These are phyloP conservation scores for Oreochromis aureus DNA, from an alignment of 2,113 vertebrate genomes.

Conservation along the genomic window DNA sequence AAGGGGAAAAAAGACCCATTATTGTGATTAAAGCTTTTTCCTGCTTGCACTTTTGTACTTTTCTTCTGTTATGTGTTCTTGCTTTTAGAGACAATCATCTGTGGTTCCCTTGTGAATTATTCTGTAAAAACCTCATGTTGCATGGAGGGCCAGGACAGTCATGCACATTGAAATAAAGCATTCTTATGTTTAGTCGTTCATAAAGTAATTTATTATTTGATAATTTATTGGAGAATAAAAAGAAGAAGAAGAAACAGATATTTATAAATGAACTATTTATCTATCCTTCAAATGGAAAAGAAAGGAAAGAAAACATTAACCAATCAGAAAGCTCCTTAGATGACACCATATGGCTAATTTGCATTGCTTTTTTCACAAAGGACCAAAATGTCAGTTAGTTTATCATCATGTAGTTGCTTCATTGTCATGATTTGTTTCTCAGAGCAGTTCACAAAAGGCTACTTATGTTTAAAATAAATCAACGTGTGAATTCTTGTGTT, in stretches of 20 bases:
- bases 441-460: neutral
- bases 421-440: neutral
- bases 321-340: neutral
- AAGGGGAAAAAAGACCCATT: neutral
- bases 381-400: neutral
- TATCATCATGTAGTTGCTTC: neutral
- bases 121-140: neutral
- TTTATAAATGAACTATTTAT: neutral
- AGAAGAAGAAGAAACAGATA: neutral
- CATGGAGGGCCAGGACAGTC: neutral
- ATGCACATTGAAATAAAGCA: neutral
- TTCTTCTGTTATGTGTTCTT: neutral
- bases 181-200: neutral
- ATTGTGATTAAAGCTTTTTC: neutral
- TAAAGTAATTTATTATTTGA: neutral
- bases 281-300: neutral
- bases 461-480: fast-evolving
- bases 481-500: neutral
- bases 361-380: neutral
- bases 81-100: neutral
- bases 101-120: neutral
- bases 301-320: neutral
- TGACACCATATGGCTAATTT: neutral
- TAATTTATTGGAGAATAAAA: neutral
- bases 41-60: neutral